Evolutionary conservation across 2,113 vertebrate genomes (phyloP).

Genomic region (Sceloporus tristichus): DNA sequence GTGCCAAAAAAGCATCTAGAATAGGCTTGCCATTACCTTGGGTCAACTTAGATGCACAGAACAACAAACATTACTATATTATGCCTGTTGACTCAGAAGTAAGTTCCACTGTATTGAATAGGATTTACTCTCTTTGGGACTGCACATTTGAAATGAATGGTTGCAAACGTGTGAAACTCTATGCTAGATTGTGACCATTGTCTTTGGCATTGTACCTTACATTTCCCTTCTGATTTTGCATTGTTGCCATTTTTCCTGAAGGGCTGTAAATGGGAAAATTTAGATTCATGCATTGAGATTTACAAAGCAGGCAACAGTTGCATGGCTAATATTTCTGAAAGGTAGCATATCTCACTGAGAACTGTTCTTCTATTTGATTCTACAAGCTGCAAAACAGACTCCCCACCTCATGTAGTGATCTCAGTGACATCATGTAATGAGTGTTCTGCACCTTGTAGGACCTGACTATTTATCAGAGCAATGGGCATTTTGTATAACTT

Average conservation of each 20-base stretch:
- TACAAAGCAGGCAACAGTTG: neutral
- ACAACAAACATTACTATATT: too few relatives aligned
- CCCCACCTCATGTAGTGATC: conserved; percentile 14
- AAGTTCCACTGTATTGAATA: neutral
- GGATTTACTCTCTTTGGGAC: neutral
- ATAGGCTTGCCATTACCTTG: too few relatives aligned
- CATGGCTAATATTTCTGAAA: conserved; percentile 4
- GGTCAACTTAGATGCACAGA: too few relatives aligned
- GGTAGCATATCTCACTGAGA: neutral
- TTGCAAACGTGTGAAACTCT: neutral
- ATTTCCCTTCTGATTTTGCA: conserved; percentile 8
- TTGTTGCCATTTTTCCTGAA: neutral
- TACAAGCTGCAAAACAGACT: neutral
- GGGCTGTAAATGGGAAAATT: conserved; percentile 3
- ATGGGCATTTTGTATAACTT: neutral
- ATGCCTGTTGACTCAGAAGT: neutral
- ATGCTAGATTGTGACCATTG: neutral
- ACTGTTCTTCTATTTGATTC: neutral
- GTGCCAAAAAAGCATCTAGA: too few relatives aligned
- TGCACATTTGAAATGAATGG: neutral
- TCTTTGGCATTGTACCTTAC: neutral
- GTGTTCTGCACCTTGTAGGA: neutral
- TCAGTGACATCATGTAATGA: conserved; percentile 11
- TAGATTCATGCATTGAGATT: neutral
- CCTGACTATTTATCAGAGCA: neutral